Evolutionary conservation across 92 coral and sea anemone species (phyloP), one percentile per base, ranked within the genome.

Genomic region (Isaurus tuberculatus): DNA sequence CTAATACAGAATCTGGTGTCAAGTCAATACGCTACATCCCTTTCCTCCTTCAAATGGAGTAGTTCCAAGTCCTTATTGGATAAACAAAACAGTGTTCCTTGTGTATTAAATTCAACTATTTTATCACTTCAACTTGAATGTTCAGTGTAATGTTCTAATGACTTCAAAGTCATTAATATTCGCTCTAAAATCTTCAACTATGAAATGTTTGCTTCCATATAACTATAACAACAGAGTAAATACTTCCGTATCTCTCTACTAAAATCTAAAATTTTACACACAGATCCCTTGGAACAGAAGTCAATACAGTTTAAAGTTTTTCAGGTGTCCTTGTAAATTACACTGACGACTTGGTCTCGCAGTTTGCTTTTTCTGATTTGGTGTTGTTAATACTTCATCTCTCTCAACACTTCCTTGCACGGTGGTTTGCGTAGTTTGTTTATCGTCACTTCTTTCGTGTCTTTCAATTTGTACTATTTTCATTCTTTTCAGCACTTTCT

Each of bases 401-500:
- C 51, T n/a, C 30, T 69, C 74, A 69, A 40, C 48, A 69, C 25
- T 69, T 69, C 51, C 51, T 69, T 36, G 33, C 36, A 44, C 61
- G 14, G 37, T 19, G 23, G 36, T 44, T 22, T 22, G 77, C 8
- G 58, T 23, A 4, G 32, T 40, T 71, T 72, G 25, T 68, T 68
- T 32, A 33, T n/a, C 48, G 17, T 17, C 25, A 72, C 23, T 46
- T 23, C 51, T 8, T 44, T 72, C 79, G 27, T 43, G 61, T 4
- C n/a, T 83, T 26, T 85, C 72, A 5, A 49, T 78, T 61, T 85
- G 84, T 2, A 83, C 88, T 17, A 87, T 87, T 42, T 71, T 81
- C 86, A 90, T 58, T 80, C 79, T 65, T 65, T 88, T 63, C 33
- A 26, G 28, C 10, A 16, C 58, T 49, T 55, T 55, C 28, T 55